These are phyloP conservation scores for Actenoides lindsayi DNA, from an alignment of 2,113 vertebrate species.

Conservation along the genomic window DNA sequence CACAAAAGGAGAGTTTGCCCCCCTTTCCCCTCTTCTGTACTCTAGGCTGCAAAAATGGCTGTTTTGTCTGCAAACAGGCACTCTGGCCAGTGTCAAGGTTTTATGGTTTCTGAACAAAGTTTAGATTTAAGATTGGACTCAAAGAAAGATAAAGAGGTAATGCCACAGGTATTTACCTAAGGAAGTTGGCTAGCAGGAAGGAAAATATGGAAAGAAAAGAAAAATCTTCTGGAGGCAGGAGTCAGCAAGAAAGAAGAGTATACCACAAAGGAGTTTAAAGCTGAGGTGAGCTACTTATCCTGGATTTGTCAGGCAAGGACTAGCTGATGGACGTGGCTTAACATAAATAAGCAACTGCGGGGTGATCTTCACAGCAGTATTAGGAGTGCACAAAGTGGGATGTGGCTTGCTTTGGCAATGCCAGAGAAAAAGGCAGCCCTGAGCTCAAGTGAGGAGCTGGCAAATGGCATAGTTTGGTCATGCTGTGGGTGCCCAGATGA, in stretches of 20 bases:
- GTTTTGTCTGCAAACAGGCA: not conserved
- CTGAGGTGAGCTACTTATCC: not conserved
- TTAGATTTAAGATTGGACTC: not conserved
- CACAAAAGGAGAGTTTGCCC: not conserved
- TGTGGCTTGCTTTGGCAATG: fast-evolving
- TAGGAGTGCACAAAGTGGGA: not conserved
- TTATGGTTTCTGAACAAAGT: not conserved
- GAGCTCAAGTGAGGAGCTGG: not conserved
- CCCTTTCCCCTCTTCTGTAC: not conserved
- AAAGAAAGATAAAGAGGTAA: not conserved
- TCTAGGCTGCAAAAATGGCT: not conserved
- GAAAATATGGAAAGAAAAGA: not conserved
- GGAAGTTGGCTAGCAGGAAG: not conserved
- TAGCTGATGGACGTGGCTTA: not conserved
- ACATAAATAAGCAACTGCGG: not conserved
- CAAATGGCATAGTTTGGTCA: fast-evolving
- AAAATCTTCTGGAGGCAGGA: not conserved
- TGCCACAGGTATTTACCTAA: not conserved
- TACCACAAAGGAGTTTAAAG: not conserved
- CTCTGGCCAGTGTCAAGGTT: not conserved
- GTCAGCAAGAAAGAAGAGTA: not conserved
- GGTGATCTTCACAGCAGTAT: not conserved
- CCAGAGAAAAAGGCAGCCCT: not conserved
- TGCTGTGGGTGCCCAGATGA: fast-evolving
- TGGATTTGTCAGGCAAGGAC: not conserved